Percentiles rank a stretch among this genome's conserved stretches.
phyloP scores from a whole-genome alignment of 2,797 vertebrate genomes.

The Poecilia velifera region DNA sequence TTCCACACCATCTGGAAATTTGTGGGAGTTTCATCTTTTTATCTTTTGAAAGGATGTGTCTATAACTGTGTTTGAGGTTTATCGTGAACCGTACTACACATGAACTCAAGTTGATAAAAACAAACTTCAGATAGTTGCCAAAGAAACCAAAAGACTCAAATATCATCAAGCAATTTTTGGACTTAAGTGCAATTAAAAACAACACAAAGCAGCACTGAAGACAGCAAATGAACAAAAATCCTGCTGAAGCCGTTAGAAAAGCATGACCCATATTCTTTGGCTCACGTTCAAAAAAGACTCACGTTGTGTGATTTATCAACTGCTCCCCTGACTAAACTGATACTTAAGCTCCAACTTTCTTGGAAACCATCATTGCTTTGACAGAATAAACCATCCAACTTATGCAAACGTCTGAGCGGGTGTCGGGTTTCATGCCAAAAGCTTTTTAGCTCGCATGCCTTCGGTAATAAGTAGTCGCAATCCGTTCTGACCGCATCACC shows the following conservation, averaged over 20 bases:
- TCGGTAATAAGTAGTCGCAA: neutral
- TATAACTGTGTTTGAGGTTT: neutral
- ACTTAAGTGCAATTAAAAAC: neutral
- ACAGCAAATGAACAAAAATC: neutral
- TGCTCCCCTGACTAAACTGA: neutral
- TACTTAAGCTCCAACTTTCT: slow-evolving; percentile 12
- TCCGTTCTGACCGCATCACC: neutral
- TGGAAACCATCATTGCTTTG: slow-evolving; percentile 5
- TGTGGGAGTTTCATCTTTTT: neutral
- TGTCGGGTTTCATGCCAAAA: slow-evolving; percentile 19
- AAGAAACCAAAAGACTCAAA: slow-evolving; percentile 1
- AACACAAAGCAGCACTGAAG: neutral
- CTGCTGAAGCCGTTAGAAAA: neutral
- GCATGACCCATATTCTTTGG: neutral
- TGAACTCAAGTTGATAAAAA: neutral
- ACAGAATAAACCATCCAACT: neutral
- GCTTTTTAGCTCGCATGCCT: neutral
- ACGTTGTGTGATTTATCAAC: neutral
- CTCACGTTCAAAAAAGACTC: neutral
- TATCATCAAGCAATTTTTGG: neutral
- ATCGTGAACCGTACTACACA: neutral
- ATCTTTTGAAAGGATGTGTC: neutral
- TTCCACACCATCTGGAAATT: neutral
- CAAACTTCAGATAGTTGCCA: neutral
- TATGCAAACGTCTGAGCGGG: neutral